Base-by-base conservation (phyloP, 2,888 invertebrate genomes). In the Drosophila limbata region DNA sequence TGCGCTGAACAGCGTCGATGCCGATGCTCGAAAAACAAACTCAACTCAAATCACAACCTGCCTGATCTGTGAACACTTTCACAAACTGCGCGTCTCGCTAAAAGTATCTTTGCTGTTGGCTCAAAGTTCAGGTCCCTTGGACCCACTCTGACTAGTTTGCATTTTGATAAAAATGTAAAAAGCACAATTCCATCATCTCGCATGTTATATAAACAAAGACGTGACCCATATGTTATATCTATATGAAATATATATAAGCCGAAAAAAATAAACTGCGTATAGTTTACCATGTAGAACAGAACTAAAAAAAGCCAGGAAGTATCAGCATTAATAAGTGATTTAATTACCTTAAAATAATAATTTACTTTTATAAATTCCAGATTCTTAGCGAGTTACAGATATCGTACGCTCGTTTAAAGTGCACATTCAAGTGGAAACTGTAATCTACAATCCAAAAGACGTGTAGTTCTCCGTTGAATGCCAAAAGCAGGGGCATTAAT, bases 191-290 rank as follows among this genome's bases (percentile, higher is more conserved):
- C 73, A 82, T 80, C 62, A 82, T 82, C 66, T 73, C 76, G 66
- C 80, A 73, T 69, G 66, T 67, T 65, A 71, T 80, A 69, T 77
- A 74, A 81, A 71, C 77, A 83, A 83, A 77, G 73, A 83, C 80
- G 73, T 82, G 53, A 62, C 56, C 62, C 42, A 55, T 50, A 17
- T 19, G 19, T 42, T 42, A 42, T 11, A 19, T 19, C 11, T 19
- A 4, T 19, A 5, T 19, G 15, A 3, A 3, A 19, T 19, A 39
- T 13, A 8, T 39, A 1, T 15, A 37, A 0, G 3, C 1, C 13
- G 11, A 11, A 4, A 35, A 13, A 13, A 11, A 10, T 10, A 33
- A 13, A 13, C 5, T 8, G 13, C 35, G 13, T 15, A 39, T 39
- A n/a, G n/a, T 8, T 6, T n/a, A 6, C 2, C n/a, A 37, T n/a